Evolutionary conservation across 2,888 invertebrate species (phyloP).

Genomic region (Hybos culiciformis): DNA sequence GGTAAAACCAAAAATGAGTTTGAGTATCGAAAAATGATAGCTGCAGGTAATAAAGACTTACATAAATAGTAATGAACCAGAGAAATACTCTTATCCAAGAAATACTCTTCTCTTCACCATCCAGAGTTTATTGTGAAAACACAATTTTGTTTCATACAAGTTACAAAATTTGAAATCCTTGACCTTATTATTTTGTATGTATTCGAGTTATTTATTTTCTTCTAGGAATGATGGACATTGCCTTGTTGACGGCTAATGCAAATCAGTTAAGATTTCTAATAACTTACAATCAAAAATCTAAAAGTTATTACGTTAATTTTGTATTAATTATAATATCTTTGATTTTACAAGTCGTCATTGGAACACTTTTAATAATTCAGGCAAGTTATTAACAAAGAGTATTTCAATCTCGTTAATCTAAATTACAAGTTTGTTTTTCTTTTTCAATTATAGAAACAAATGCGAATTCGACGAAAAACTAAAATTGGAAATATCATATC

Average conservation of each 20-base stretch:
- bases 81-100: too few relatives aligned
- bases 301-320: slow-evolving; percentile 44
- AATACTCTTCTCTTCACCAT: too few relatives aligned
- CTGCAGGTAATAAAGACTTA: too few relatives aligned
- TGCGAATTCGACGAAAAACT: slow-evolving; percentile 23
- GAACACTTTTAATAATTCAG: slow-evolving; percentile 46
- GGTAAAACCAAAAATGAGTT: too few relatives aligned
- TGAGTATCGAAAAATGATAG: too few relatives aligned
- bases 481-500: slow-evolving; percentile 40
- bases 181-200: too few relatives aligned
- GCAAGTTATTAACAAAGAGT: slow-evolving; percentile 30
- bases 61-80: too few relatives aligned
- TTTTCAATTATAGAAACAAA: slow-evolving; percentile 22
- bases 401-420: neutral
- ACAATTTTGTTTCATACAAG: too few relatives aligned
- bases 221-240: slow-evolving; percentile 54
- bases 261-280: slow-evolving; percentile 53
- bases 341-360: slow-evolving; percentile 48
- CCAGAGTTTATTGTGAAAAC: too few relatives aligned
- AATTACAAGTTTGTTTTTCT: neutral
- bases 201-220: too few relatives aligned
- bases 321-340: slow-evolving; percentile 45
- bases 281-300: slow-evolving; percentile 42
- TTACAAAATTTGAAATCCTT: too few relatives aligned
- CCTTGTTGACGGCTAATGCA: slow-evolving; percentile 54